These are phyloP conservation scores for Pseudomugil tenellus DNA, from an alignment of 2,797 vertebrate genomes.

Conservation along the genomic window DNA sequence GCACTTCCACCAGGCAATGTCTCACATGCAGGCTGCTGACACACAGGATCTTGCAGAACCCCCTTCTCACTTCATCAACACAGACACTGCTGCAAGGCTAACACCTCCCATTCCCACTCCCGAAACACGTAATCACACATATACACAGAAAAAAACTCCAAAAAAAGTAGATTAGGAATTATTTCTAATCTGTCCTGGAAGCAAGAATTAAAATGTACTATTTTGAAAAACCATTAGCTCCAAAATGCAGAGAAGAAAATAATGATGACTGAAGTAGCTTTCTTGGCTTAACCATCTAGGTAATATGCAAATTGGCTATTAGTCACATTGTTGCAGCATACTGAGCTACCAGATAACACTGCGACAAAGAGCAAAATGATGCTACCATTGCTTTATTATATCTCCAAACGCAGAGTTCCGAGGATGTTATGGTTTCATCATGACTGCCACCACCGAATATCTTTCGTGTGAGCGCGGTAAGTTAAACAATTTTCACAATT, in stretches of 20 bases:
- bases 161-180: conserved; percentile 15
- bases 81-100: conserved; percentile 61
- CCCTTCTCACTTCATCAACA: conserved; percentile 64
- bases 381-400: conserved; percentile 7
- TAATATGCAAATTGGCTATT: conserved; percentile 1
- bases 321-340: conserved; percentile 13
- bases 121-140: conserved; percentile 22
- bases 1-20: conserved; percentile 77
- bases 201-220: conserved; percentile 16
- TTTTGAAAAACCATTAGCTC: conserved; percentile 18
- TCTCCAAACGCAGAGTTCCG: no score
- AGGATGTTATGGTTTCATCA: no score
- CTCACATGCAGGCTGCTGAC: conserved; percentile 77
- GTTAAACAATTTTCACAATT: no score
- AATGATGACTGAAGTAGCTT: conserved; percentile 24
- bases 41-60: conserved; percentile 80
- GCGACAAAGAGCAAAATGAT: background rate
- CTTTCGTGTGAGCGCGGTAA: no score
- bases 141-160: conserved; percentile 27
- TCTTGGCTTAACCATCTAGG: background rate
- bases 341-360: conserved; percentile 18
- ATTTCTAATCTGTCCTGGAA: conserved; percentile 33
- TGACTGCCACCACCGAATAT: no score
- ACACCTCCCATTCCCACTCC: conserved; percentile 30
- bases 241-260: conserved; percentile 12